Conservation (phyloP, 2,888 invertebrate species). For the Mantis religiosa region DNA sequence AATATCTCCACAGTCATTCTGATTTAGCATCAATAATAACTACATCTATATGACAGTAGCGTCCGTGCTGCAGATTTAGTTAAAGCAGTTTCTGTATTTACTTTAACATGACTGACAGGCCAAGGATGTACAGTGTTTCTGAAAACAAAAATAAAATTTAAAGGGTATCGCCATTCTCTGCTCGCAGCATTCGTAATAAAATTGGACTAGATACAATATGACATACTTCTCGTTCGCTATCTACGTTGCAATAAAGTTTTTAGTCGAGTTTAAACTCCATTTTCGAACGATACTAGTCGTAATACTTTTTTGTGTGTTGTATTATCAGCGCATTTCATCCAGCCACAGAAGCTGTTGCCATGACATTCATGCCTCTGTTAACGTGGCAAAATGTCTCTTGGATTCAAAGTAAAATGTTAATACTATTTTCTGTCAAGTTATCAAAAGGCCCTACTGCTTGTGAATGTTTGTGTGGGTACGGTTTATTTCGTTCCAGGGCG, state of each 20-base stretch:
- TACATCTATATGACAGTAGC: too few species aligned
- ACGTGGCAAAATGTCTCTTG: neutral
- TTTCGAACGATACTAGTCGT: neutral
- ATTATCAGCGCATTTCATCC: neutral
- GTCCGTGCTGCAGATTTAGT: too few species aligned
- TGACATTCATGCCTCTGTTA: neutral
- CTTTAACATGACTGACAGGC: neutral
- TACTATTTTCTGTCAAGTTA: neutral
- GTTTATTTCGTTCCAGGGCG: constrained; percentile 4
- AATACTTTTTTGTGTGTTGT: neutral
- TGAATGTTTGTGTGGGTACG: neutral
- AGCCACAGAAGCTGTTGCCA: neutral
- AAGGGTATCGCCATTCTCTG: neutral
- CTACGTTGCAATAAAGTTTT: constrained; percentile 4
- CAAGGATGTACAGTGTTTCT: neutral
- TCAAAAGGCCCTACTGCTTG: neutral
- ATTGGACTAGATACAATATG: neutral
- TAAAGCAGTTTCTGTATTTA: neutral
- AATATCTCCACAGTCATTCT: too few species aligned
- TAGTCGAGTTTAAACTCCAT: neutral
- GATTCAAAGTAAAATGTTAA: neutral
- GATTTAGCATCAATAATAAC: too few species aligned
- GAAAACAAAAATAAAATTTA: neutral
- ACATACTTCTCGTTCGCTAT: neutral
- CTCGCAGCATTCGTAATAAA: neutral